Evolutionary conservation across 2,888 invertebrate species (phyloP), one percentile per base, ranked within the genome.

Genomic region (Suillia variegata): DNA sequence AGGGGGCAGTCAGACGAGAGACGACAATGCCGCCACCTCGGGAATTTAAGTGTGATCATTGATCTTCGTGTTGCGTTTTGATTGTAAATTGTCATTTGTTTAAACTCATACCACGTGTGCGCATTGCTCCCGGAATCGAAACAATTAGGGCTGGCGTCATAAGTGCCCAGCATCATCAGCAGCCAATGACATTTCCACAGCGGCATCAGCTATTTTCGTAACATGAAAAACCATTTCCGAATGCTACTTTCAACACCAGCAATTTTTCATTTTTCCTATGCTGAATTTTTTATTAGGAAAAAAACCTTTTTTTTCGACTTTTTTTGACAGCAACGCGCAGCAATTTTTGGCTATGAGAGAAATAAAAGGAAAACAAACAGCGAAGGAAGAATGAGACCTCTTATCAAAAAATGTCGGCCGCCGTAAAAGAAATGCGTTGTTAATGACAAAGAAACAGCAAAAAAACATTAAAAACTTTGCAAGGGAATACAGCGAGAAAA

Each of bases 121-220:
- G 13, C 42, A 47, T 42, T 34, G 10, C 3, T 34, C n/a, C n/a
- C n/a, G n/a, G n/a, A n/a, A n/a, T n/a, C n/a, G n/a, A n/a, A 34
- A 47, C 54, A 42, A 38, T 31, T 38, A 42, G 48, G 51, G 38
- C 68, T 68, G 68, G 69, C 67, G 63, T 60, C 26, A 18, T 10
- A 31, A 54, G 62, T 64, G 54, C 62, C 64, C 63, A 70, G 63
- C 68, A 70, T n/a, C 10, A 54, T 22, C 10, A 54, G 34, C 24
- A 13, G 21, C 49, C 34, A 33, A 53, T 34, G 34, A 34, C 34
- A n/a, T 13, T 5, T 17, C 12, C 31, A 34, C 12, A 34, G 42
- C 45, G 8, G 51, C 62, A 62, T 62, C 55, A 61, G 51, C 68
- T 70, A 68, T 69, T 69, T 70, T 74, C 74, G 71, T 70, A 71